Base-by-base conservation (phyloP, 2,888 invertebrate genomes). In the Orthosia gothica region DNA sequence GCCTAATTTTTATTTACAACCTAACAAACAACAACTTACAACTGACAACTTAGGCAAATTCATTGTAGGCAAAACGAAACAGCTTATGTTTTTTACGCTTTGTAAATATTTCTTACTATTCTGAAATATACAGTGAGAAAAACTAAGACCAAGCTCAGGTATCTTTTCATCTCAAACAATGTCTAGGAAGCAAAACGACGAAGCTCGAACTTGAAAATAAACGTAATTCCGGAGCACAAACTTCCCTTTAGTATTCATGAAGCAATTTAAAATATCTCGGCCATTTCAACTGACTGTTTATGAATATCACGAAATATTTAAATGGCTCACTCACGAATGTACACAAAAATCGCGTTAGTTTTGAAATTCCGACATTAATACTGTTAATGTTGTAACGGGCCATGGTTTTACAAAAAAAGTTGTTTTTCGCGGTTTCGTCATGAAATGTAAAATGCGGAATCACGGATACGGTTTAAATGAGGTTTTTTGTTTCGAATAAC, bases 171-270 rank as follows among this genome's bases (percentile, higher is more conserved):
- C 26, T 49, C 4, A 66, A 63, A 75, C 20, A 55, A 54, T n/a
- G 47, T 67, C 47, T 67, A 26, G 50, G 20, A 78, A 82, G 63
- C 63, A 78, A 58, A 82, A 15, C 52, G 20, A 58, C 54, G 54
- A 26, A 59, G 50, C n/a, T 71, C 20, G 55, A 52, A 79, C 12
- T 12, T n/a, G 20, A 13, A 45, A 66, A 82, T 70, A 73, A 76
- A 70, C 49, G 49, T 74, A 74, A 81, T 83, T 70, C 20, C 59
- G 23, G 62, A 76, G 66, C 74, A 70, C 70, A 79, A 75, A 78
- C 65, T 80, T 81, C 79, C 77, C 87, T 89, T 92, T 91, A 90
- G 89, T 94, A 94, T 94, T 92, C 92, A 94, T 94, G 92, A 93
- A 91, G 91, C 93, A 92, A 94, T 94, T 93, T 91, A 91, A 93